Evolutionary conservation across 2,797 vertebrate genomes (phyloP), one percentile per base, ranked within the genome.

Genomic region (Microctenopoma lineatum): DNA sequence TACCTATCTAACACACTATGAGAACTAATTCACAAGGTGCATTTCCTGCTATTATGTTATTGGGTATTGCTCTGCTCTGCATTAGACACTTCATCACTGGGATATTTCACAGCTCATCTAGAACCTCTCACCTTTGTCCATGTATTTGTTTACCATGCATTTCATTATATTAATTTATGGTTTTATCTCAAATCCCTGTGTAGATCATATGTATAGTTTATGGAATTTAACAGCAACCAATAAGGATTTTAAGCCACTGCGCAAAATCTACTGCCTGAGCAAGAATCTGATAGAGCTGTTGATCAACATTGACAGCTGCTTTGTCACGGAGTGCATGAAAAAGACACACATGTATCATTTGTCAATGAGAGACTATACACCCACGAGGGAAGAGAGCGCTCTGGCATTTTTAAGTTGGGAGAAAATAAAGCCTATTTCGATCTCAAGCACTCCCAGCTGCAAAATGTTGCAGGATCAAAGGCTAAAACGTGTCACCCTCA

Each of bases 1-100:
- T 81, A 70, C 61, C 65, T 75, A 66, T 80, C 74, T 80, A 81
- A 65, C 59, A 75, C 64, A 51, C 66, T 61, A 60, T 69, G 67
- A 72, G 80, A 85, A 85, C 77, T 77, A 57, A 87, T 75, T 84
- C 73, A 76, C 79, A 79, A 34, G 73, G 59, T 77, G 72, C 34
- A 60, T 73, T 87, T 84, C 26, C 48, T 75, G 62, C 80, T 67
- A 79, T 81, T 83, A 69, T 64, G 42, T 59, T 73, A 47, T 32
- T 70, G 75, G 59, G 41, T 63, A 66, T 59, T 51, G 75, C 60
- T 29, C 41, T 1, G 18, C 68, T 62, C 63, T 39, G 50, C 61
- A 83, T 58, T 56, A 65, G 58, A 29, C 55, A 44, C 70, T 66
- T 75, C 67, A 48, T 63, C 53, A 45, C 26, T 26, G 50, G 25